phyloP scores from a whole-genome alignment of 1,140 invertebrate species.

The Euura lappo region DNA sequence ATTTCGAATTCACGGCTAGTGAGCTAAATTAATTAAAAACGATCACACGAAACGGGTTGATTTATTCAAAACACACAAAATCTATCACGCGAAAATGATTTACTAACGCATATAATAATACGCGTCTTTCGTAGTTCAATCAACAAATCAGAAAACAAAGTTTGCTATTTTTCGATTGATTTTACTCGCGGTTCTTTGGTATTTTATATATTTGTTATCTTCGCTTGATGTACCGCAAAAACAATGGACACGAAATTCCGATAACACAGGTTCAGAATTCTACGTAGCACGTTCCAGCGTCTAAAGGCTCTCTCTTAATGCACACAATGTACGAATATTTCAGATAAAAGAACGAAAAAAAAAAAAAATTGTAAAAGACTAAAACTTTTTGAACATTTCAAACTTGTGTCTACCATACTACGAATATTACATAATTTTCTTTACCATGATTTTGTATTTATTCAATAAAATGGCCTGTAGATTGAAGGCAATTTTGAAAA shows the following conservation, averaged over 20 bases:
- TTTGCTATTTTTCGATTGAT: no score
- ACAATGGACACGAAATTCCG: neutral
- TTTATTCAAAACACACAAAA: no score
- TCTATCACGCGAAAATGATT: no score
- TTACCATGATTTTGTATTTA: conserved; percentile 26
- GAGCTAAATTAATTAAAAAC: no score
- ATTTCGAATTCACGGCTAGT: neutral
- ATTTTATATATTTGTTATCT: no score
- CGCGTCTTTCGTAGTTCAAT: no score
- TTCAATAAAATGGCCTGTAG: conserved; percentile 28
- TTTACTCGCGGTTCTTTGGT: no score
- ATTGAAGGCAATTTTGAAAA: conserved; percentile 31
- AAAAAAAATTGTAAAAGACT: neutral
- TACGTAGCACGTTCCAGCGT: neutral
- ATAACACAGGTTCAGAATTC: neutral
- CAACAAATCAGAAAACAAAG: no score
- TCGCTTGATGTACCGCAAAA: neutral
- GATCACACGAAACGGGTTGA: no score
- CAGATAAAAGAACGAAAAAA: neutral
- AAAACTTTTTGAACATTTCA: conserved; percentile 39
- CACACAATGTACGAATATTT: neutral
- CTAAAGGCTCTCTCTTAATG: neutral
- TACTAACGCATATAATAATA: no score
- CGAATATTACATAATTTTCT: neutral
- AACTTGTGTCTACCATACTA: conserved; percentile 66